phyloP scores from a whole-genome alignment of 2,888 invertebrate genomes.

The Lapara coniferarum region DNA sequence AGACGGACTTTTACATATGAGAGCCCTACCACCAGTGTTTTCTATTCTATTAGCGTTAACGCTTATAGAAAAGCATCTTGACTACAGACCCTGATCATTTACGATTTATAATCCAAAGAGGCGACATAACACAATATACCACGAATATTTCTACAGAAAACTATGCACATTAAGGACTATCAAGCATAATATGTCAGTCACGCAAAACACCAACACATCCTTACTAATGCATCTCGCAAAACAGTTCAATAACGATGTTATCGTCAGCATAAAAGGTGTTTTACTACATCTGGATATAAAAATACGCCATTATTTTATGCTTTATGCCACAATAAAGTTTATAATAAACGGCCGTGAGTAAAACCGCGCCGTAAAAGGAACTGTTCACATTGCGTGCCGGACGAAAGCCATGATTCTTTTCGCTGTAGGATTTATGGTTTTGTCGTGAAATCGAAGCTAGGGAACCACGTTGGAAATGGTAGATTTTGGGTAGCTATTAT shows the following conservation, averaged over 20 bases:
- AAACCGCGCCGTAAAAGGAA: constrained; percentile 62
- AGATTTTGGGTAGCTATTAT: not conserved
- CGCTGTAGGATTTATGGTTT: constrained; percentile 40
- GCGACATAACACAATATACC: not conserved
- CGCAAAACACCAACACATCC: constrained; percentile 1
- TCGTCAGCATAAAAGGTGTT: constrained; percentile 76
- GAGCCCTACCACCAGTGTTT: too few species aligned
- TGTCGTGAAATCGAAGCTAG: constrained; percentile 32
- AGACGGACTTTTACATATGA: too few species aligned
- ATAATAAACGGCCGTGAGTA: constrained; percentile 76
- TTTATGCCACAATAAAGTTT: constrained; percentile 78
- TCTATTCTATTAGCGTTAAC: too few species aligned
- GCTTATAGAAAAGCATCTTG: too few species aligned
- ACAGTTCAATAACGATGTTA: constrained; percentile 63
- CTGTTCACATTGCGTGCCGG: constrained; percentile 66
- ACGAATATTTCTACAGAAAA: not conserved
- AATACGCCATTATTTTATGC: constrained; percentile 76
- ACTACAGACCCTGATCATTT: too few species aligned
- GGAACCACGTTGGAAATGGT: not conserved
- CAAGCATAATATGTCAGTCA: not conserved
- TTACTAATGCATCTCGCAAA: constrained; percentile 25
- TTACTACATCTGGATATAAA: constrained; percentile 76
- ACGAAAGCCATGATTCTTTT: constrained; percentile 50
- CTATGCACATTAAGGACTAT: not conserved
- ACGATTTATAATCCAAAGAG: too few species aligned